Evolutionary conservation across 2,888 invertebrate genomes (phyloP).

Genomic region (Drosophila gaucha): DNA sequence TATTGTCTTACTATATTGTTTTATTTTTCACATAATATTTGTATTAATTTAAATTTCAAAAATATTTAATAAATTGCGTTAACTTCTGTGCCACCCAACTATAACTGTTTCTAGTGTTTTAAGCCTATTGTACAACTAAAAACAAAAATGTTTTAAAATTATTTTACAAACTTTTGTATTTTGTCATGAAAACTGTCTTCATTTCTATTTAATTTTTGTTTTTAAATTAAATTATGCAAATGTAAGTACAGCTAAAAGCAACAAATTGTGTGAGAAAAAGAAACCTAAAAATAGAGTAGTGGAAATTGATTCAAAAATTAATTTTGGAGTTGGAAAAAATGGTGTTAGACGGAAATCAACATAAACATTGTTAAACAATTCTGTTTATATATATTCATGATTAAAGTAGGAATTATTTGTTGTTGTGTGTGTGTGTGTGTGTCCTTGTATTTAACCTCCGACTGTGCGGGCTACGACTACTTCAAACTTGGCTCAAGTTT

Average conservation of each 20-base stretch:
- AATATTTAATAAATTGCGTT: too few species aligned
- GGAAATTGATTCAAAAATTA: constrained; percentile 8
- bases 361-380: constrained; percentile 71
- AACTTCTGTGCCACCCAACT: background rate
- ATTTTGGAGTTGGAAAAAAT: constrained; percentile 4
- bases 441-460: background rate
- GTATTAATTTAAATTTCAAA: background rate
- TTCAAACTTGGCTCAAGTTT: constrained; percentile 71
- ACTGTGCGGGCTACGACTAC: constrained; percentile 54
- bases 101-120: background rate
- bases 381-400: constrained; percentile 58
- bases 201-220: constrained; percentile 48
- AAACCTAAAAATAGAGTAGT: constrained; percentile 8
- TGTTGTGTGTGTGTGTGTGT: constrained; percentile 4
- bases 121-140: background rate
- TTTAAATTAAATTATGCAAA: constrained; percentile 58
- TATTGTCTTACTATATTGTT: background rate
- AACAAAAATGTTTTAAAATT: constrained; percentile 12
- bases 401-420: constrained; percentile 69
- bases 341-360: constrained; percentile 48
- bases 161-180: constrained; percentile 19
- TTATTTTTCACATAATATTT: background rate
- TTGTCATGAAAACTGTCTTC: constrained; percentile 52
- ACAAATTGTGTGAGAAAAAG: constrained; percentile 22
- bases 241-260: constrained; percentile 66